A percentile compares a stretch with the other conserved stretches of the same genome.
Conservation (phyloP, 2,888 invertebrate species). For the Oscheius sp. region DNA sequence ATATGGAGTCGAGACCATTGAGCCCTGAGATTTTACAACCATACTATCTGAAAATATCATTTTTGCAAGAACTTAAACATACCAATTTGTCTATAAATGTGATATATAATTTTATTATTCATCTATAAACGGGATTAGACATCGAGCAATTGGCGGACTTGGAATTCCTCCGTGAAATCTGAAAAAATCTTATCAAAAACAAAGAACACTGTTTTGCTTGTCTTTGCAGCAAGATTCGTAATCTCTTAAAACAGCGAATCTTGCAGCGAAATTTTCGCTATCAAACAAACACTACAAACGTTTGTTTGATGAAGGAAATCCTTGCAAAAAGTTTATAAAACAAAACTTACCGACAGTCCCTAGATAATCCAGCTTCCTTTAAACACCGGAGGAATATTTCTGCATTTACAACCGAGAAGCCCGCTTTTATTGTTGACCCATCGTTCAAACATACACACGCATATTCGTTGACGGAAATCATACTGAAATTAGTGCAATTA, state of each 20-base stretch:
- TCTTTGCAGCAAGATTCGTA: no score
- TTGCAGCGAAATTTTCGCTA: no score
- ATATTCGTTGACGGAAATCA: constrained; percentile 9
- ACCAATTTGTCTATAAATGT: no score
- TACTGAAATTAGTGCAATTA: constrained; percentile 15
- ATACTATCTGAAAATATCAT: constrained; percentile 4
- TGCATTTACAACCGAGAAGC: constrained; percentile 39
- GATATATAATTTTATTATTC: no score
- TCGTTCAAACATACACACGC: constrained; percentile 31
- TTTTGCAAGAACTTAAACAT: no score
- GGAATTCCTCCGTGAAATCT: constrained; percentile 34
- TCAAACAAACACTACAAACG: no score
- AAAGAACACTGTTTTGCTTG: no score
- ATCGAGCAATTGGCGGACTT: constrained; percentile 36
- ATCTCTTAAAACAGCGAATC: no score
- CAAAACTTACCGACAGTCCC: constrained; percentile 9
- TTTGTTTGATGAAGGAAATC: background rate
- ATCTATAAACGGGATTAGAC: constrained; percentile 43
- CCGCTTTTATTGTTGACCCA: constrained; percentile 29
- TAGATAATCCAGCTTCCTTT: constrained; percentile 30
- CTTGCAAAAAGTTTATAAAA: background rate
- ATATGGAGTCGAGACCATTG: constrained; percentile 15
- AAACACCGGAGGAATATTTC: constrained; percentile 40
- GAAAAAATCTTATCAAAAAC: background rate
- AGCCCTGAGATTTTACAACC: constrained; percentile 7